Conservation (phyloP, 2,113 vertebrate genomes). For the Alouatta palliata region DNA sequence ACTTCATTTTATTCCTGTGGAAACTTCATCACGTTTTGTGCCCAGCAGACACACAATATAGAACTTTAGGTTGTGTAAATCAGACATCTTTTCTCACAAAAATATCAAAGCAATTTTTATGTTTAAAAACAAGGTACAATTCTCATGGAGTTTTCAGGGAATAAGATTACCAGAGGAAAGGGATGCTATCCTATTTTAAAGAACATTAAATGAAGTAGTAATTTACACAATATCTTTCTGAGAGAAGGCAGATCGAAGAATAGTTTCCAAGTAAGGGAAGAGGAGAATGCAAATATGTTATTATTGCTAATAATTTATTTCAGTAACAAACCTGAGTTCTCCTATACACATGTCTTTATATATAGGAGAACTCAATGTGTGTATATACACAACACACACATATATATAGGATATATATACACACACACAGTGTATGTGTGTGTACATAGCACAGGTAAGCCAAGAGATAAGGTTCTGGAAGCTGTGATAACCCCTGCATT, state of each 20-base stretch:
- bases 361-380: too few species aligned
- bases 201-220: neutral
- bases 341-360: neutral
- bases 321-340: neutral
- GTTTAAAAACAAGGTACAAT: neutral
- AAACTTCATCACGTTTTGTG: neutral
- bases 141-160: conserved; percentile 21
- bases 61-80: neutral
- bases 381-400: too few species aligned
- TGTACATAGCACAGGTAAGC: too few species aligned
- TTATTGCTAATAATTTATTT: neutral
- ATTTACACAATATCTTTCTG: neutral
- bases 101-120: neutral
- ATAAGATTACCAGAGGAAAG: neutral
- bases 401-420: too few species aligned
- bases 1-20: neutral
- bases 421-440: too few species aligned
- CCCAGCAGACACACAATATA: neutral
- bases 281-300: neutral
- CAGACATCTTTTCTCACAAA: neutral
- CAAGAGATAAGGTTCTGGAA: too few species aligned
- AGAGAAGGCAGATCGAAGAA: neutral
- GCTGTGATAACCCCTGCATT: too few species aligned
- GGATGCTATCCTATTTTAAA: neutral
- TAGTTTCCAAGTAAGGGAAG: neutral